Evolutionary conservation across 2,888 invertebrate genomes (phyloP), one percentile per base, ranked within the genome.

Genomic region (Zygogramma bicolorata): DNA sequence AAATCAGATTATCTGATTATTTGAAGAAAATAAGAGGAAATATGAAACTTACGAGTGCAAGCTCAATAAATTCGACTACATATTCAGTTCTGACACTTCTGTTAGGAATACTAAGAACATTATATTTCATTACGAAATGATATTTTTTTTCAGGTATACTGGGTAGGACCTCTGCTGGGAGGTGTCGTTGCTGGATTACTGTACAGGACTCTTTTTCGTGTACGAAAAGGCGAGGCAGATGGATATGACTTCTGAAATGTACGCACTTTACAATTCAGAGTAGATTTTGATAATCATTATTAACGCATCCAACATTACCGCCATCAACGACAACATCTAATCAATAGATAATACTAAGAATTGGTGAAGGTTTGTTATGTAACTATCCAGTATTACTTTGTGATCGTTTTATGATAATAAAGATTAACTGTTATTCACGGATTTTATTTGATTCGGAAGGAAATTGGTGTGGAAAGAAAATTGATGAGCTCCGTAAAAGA

Each of bases 221-320:
- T 92, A 79, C 91, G 91, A 85, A 94, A 94, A 87, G 89, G 90
- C 22, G 91, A 92, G 71, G 92, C 92, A 20, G 91, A 92, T 71
- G 92, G 92, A 20, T 95, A 95, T 87, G 94, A 95, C 87, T 94
- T 95, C 87, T 95, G 84, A 84, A 73, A 10, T 20, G 20, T 18
- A 18, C 20, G 20, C 8, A 3, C 8, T 46, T 0, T 10, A 46
- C 2, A 20, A 18, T 20, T 7, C 2, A 46, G 8, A 7, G 20
- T 46, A 46, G 20, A 8, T 20, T 2, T 20, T 10, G 10, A n/a
- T 46, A 20, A 20, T 18, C 1, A 20, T 7, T 46, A 46, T 20
- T 20, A 20, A 46, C 46, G 7, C 46, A 3, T 46, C 20, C 2
- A 38, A 38, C n/a, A 13, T 38, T 38, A 4, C 10, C 38, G n/a